Percentiles rank a stretch among this genome's conserved stretches.
These are phyloP conservation scores for Sebastes schlegelii DNA, from an alignment of 2,113 vertebrate species.

Conservation along the genomic window DNA sequence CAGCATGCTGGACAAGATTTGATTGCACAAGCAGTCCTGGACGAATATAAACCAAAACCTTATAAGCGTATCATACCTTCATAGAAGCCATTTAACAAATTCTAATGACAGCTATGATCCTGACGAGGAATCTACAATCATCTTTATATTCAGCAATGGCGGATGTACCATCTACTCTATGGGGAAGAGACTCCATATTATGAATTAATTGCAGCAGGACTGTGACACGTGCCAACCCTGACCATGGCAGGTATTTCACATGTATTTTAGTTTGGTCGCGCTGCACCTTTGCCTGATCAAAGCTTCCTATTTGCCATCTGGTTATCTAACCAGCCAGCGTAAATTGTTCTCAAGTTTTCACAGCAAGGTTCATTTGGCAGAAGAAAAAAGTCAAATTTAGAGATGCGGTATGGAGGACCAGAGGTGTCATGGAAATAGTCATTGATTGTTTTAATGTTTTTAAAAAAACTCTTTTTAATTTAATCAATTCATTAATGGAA, in stretches of 20 bases:
- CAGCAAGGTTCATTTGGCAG: not conserved
- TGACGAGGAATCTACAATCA: slow-evolving; percentile 14
- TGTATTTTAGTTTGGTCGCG: not conserved
- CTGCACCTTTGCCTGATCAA: not conserved
- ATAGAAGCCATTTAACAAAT: slow-evolving; percentile 55
- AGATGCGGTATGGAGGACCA: not conserved
- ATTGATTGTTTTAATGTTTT: not conserved
- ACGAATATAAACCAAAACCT: slow-evolving; percentile 80
- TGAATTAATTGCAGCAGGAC: not conserved
- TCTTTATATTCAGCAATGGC: slow-evolving; percentile 27
- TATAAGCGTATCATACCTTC: slow-evolving; percentile 57
- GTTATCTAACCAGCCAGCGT: not conserved
- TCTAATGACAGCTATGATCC: slow-evolving; percentile 47
- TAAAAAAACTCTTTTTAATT: not conserved
- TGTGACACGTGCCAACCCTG: not conserved
- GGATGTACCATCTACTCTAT: not conserved
- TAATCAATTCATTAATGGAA: not conserved
- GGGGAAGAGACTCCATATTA: not conserved
- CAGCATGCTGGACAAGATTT: slow-evolving; percentile 63
- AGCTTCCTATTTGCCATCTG: not conserved
- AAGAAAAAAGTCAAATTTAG: not conserved
- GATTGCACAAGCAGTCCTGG: slow-evolving; percentile 58
- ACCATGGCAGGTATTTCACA: not conserved
- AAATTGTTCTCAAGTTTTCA: not conserved
- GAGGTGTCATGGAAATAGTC: not conserved